These are phyloP conservation scores for Cygnus buccinator DNA, from an alignment of 2,113 vertebrate species.

Conservation along the genomic window DNA sequence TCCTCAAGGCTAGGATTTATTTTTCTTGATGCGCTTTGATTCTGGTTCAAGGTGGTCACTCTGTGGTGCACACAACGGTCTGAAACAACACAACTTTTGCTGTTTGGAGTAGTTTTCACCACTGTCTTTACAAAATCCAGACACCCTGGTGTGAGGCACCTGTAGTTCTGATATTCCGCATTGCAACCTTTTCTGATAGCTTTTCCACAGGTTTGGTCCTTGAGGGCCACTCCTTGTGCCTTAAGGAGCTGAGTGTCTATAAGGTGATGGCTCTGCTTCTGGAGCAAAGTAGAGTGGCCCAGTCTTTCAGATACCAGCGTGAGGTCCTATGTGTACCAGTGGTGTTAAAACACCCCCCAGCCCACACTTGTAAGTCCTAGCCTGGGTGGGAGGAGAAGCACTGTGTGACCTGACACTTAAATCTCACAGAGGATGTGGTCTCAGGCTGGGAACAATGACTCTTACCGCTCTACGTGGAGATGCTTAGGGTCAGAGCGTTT, in stretches of 20 bases:
- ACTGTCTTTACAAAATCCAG: not conserved
- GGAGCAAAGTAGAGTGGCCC: not conserved
- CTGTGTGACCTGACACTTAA: not conserved
- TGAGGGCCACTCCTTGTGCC: not conserved
- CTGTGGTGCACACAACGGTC: not conserved
- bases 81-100: not conserved
- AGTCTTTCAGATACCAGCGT: not conserved
- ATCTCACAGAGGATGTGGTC: not conserved
- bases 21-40: not conserved
- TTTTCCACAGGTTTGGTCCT: not conserved
- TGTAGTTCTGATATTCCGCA: not conserved
- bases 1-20: not conserved
- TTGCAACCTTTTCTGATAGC: not conserved
- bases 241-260: not conserved
- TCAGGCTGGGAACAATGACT: not conserved
- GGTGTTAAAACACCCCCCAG: not conserved
- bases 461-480: not conserved
- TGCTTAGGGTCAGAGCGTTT: not conserved
- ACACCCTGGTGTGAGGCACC: not conserved
- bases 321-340: not conserved
- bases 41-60: not conserved
- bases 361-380: too few species aligned
- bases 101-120: not conserved
- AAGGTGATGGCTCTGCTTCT: not conserved
- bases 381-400: not conserved